These are phyloP conservation scores for Triplophysa dalaica DNA, from an alignment of 2,113 vertebrate species.

Conservation along the genomic window DNA sequence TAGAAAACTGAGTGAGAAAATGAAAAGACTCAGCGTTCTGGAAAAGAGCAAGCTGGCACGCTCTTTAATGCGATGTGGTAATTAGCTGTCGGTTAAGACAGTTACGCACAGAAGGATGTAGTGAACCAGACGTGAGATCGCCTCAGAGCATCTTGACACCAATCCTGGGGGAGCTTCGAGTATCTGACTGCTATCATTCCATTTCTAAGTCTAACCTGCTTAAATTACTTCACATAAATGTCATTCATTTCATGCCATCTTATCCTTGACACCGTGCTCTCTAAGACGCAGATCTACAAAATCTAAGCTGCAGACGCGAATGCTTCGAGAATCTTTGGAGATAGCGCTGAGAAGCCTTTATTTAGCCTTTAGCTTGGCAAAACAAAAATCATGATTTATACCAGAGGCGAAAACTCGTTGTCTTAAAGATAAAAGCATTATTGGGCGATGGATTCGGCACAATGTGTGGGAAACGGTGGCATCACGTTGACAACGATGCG, in stretches of 20 bases:
- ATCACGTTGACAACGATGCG: too few relatives aligned
- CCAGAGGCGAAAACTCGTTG: background rate
- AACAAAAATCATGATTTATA: background rate
- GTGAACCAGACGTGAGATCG: conserved; percentile 23
- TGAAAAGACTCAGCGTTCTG: background rate
- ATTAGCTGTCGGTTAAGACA: conserved; percentile 31
- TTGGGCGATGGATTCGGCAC: conserved; percentile 8
- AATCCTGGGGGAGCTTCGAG: conserved; percentile 20
- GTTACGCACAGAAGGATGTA: conserved; percentile 23
- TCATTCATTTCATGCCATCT: conserved; percentile 1
- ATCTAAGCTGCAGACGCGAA: background rate
- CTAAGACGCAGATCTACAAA: background rate
- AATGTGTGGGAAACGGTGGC: background rate
- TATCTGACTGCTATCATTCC: conserved; percentile 31
- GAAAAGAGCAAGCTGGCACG: conserved; percentile 26
- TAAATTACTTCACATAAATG: conserved; percentile 28
- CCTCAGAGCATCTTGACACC: conserved; percentile 30
- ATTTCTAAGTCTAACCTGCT: conserved; percentile 18
- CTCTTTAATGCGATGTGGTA: conserved; percentile 29
- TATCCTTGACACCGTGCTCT: background rate
- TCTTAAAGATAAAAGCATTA: background rate
- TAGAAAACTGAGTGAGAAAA: background rate
- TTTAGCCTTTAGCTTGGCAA: background rate
- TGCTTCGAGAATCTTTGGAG: background rate
- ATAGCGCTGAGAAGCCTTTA: background rate